These are phyloP conservation scores for Aspidiotus destructor DNA, from an alignment of 2,888 invertebrate species.

Conservation along the genomic window DNA sequence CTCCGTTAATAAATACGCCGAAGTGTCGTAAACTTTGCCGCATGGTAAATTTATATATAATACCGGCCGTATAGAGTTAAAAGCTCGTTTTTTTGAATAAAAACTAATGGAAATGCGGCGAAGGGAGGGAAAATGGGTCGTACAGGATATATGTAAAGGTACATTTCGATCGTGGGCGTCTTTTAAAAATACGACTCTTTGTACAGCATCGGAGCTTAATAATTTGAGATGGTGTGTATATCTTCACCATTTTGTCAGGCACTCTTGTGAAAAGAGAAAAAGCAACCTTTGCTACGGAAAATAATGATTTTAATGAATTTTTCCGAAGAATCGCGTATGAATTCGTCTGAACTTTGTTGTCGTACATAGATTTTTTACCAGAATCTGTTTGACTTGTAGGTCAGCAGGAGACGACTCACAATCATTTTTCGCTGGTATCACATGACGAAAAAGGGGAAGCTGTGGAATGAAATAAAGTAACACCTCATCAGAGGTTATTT, in stretches of 20 bases:
- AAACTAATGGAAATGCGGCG: background rate
- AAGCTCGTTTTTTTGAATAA: background rate
- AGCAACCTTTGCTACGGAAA: background rate
- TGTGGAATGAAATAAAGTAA: no score
- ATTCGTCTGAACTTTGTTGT: background rate
- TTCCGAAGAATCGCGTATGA: background rate
- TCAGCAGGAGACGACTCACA: no score
- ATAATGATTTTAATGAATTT: background rate
- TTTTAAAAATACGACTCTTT: no score
- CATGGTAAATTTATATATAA: constrained; percentile 3
- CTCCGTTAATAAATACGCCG: constrained; percentile 12
- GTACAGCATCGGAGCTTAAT: no score
- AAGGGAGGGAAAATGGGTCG: background rate
- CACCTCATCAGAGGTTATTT: no score
- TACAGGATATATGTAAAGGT: background rate
- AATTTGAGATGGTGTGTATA: no score
- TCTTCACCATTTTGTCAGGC: background rate
- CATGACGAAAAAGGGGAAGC: no score
- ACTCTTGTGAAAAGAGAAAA: background rate
- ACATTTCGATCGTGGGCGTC: background rate
- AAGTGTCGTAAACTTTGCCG: constrained; percentile 12
- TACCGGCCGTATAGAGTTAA: constrained; percentile 3
- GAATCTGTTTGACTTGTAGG: no score
- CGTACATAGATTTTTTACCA: no score
- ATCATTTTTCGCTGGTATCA: no score